These are phyloP conservation scores for Nothobranchius kuhntae DNA, from an alignment of 2,113 vertebrate genomes.

Conservation along the genomic window DNA sequence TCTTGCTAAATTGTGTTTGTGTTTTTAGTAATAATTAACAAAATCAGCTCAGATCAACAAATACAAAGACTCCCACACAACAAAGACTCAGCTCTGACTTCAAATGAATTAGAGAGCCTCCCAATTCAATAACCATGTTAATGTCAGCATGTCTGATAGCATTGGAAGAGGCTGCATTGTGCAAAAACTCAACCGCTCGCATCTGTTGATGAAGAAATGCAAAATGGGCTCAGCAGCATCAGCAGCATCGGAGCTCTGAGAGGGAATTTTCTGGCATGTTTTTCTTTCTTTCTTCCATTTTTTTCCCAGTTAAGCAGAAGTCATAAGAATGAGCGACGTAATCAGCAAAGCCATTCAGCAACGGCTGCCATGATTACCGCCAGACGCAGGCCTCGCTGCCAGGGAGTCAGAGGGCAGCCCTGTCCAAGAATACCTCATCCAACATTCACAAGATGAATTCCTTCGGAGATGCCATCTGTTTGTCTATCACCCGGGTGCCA, in stretches of 20 bases:
- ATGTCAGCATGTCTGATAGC: slow-evolving; percentile 34
- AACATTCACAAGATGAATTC: slow-evolving; percentile 62
- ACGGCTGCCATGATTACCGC: slow-evolving; percentile 44
- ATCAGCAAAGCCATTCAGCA: slow-evolving; percentile 55
- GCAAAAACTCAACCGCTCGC: slow-evolving; percentile 33
- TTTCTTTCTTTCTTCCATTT: background rate
- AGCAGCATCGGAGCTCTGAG: slow-evolving; percentile 29
- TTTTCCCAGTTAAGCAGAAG: slow-evolving; percentile 26
- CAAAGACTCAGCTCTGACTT: slow-evolving; percentile 16
- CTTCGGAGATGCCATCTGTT: slow-evolving; percentile 72
- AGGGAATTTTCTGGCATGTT: background rate
- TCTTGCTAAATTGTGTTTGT: no score
- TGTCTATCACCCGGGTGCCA: slow-evolving; percentile 56
- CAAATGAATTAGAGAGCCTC: slow-evolving; percentile 27
- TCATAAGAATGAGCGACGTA: slow-evolving; percentile 34
- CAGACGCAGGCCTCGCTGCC: slow-evolving; percentile 52
- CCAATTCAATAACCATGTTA: slow-evolving; percentile 37
- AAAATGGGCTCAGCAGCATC: slow-evolving; percentile 41
- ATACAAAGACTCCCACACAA: slow-evolving; percentile 1
- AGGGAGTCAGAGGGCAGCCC: slow-evolving; percentile 59
- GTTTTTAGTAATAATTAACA: background rate
- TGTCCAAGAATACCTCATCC: slow-evolving; percentile 67
- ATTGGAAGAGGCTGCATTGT: slow-evolving; percentile 25
- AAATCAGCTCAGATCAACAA: slow-evolving; percentile 21
- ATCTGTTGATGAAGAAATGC: slow-evolving; percentile 46